phyloP scores from a whole-genome alignment of 2,113 vertebrate genomes.

The Serilophus lunatus region DNA sequence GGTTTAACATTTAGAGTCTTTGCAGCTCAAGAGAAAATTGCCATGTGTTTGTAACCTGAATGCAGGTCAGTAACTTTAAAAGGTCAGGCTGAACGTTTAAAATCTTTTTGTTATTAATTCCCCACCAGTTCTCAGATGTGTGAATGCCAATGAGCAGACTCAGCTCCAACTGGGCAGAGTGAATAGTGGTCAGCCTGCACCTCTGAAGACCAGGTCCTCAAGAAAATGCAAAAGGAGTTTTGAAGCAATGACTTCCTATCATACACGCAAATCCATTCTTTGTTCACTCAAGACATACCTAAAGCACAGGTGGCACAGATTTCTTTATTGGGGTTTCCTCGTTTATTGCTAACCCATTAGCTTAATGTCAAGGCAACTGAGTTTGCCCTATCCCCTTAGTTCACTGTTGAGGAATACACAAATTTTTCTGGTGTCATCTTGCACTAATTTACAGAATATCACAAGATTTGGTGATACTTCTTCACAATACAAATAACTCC shows the following conservation, averaged over 20 bases:
- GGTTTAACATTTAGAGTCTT: constrained; percentile 30
- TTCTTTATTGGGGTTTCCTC: neutral
- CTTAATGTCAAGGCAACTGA: neutral
- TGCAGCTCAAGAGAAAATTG: constrained; percentile 20
- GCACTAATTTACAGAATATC: neutral
- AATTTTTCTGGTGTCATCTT: neutral
- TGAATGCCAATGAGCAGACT: constrained; percentile 8
- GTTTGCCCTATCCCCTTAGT: neutral
- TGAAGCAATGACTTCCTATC: neutral
- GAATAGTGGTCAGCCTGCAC: neutral
- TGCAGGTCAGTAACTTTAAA: constrained; percentile 43
- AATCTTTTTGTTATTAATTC: constrained; percentile 12
- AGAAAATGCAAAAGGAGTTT: neutral
- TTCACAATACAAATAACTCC: neutral
- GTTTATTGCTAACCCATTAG: neutral
- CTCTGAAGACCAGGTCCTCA: neutral
- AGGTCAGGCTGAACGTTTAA: constrained; percentile 10
- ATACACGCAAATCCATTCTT: neutral
- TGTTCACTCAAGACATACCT: neutral
- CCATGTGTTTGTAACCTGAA: constrained; percentile 38
- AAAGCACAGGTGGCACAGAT: neutral
- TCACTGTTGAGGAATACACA: neutral
- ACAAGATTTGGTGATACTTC: neutral
- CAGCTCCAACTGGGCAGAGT: neutral
- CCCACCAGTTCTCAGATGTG: neutral